A percentile compares a stretch with the other conserved stretches of the same genome.
phyloP scores from a whole-genome alignment of 1,140 invertebrate genomes.

The Saccostrea glomerata region DNA sequence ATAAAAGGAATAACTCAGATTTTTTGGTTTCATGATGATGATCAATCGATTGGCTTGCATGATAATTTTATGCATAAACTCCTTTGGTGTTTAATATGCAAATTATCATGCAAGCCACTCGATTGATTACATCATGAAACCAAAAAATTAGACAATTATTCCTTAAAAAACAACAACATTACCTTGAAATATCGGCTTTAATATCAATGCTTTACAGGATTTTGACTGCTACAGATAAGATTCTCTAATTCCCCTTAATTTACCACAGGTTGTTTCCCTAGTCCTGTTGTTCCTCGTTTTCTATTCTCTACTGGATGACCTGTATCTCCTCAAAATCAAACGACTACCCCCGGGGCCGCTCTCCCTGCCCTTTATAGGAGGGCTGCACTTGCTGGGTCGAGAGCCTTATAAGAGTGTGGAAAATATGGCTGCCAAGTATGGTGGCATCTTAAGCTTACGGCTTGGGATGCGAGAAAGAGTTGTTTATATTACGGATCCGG shows the following conservation, averaged over 20 bases:
- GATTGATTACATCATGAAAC: too few species aligned
- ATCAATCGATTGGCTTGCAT: too few species aligned
- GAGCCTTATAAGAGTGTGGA: not conserved
- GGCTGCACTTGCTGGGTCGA: not conserved
- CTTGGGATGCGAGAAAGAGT: constrained; percentile 11
- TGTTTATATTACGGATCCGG: not conserved
- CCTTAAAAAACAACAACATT: too few species aligned
- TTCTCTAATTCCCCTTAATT: not conserved
- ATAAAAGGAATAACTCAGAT: too few species aligned
- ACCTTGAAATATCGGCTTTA: too few species aligned
- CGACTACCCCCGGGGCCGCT: constrained; percentile 44
- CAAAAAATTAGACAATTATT: too few species aligned
- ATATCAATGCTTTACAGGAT: too few species aligned
- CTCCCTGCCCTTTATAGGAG: constrained; percentile 42
- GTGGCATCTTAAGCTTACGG: constrained; percentile 40
- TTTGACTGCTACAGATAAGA: too few species aligned
- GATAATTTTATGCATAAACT: too few species aligned
- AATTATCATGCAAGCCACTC: too few species aligned
- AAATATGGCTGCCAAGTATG: constrained; percentile 34
- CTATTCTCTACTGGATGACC: constrained; percentile 28
- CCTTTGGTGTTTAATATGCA: too few species aligned
- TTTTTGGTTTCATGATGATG: too few species aligned
- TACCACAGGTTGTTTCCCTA: not conserved
- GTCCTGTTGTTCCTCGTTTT: constrained; percentile 20
- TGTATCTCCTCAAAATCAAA: constrained; percentile 37